Base-by-base conservation (phyloP, 2,797 vertebrate species). In the Sebastiscus albofasciatus region DNA sequence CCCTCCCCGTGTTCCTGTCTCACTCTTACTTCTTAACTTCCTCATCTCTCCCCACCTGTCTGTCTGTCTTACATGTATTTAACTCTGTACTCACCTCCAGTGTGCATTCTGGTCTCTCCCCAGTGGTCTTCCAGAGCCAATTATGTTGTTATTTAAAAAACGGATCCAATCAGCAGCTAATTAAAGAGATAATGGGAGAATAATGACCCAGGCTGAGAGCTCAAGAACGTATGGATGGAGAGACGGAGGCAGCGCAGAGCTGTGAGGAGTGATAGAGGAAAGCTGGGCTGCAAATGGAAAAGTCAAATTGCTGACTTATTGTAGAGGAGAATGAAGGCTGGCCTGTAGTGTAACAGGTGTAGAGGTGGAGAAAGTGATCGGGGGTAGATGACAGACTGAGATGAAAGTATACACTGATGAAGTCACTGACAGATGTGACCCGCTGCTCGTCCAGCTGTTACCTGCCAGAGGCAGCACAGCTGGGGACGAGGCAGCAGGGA, bases 111-210 rank as follows among this genome's bases (percentile, higher is more conserved):
- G 42, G 22, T 70, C 67, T 72, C 59, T 84, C 77, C 60, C 72
- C 54, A 46, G 71, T 75, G 79, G 75, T 72, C 46, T 74, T 64
- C 46, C 34, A 42, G 29, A 87, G 87, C 69, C 75, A 90, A 88
- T 94, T 90, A 92, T 76, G 59, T 49, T 72, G 67, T 83, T 90
- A 82, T 90, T 89, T 6, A 90, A 92, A 84, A 85, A 85, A 70
- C 52, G 65, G 85, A 92, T 88, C 75, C 42, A 92, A 90, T 91
- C 87, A 73, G 58, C 61, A 75, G 81, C 66, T 89, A 87, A 92
- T 94, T 92, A 91, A 75, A 87, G 82, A 86, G 77, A 80, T 94
- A 87, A 92, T 86, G 79, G 42, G 54, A 78, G 11, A 88, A 81
- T 87, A 85, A 90, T 80, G 74, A 83, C 58, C 54, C 4, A 39